phyloP scores from a whole-genome alignment of 2,113 vertebrate genomes.

The Elachura formosa region DNA sequence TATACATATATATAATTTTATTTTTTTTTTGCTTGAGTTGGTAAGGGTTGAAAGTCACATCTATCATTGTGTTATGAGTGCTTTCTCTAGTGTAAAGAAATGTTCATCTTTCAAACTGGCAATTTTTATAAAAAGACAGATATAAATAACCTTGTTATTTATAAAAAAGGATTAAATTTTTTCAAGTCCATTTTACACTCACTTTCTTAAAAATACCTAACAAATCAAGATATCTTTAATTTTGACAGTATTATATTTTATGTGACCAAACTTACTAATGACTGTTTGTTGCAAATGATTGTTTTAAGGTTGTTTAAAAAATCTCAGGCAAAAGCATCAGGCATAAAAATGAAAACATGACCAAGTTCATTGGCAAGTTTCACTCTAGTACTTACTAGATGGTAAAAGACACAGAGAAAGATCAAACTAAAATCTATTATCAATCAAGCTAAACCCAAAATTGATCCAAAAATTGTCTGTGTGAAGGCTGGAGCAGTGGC shows the following conservation, averaged over 20 bases:
- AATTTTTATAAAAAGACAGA: not conserved
- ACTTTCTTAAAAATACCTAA: not conserved
- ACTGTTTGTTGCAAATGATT: not conserved
- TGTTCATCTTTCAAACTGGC: not conserved
- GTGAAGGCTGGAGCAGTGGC: not conserved
- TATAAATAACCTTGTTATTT: not conserved
- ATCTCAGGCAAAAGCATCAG: not conserved
- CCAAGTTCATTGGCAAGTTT: fast-evolving
- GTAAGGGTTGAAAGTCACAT: not conserved
- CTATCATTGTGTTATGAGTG: not conserved
- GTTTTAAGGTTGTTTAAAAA: not conserved
- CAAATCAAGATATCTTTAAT: not conserved
- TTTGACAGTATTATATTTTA: not conserved
- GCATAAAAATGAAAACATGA: not conserved
- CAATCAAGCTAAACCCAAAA: not conserved
- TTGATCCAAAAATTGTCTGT: not conserved
- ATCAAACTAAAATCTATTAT: not conserved
- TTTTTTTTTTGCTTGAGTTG: too few relatives aligned
- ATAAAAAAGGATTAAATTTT: not conserved
- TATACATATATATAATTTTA: too few relatives aligned
- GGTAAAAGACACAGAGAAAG: not conserved
- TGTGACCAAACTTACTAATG: not conserved
- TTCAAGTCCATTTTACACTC: not conserved
- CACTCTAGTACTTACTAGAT: not conserved
- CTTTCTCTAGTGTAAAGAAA: not conserved